Percentiles rank a stretch among this genome's conserved stretches.
These are phyloP conservation scores for Coluber constrictor DNA, from an alignment of 2,797 vertebrate genomes.

Conservation along the genomic window DNA sequence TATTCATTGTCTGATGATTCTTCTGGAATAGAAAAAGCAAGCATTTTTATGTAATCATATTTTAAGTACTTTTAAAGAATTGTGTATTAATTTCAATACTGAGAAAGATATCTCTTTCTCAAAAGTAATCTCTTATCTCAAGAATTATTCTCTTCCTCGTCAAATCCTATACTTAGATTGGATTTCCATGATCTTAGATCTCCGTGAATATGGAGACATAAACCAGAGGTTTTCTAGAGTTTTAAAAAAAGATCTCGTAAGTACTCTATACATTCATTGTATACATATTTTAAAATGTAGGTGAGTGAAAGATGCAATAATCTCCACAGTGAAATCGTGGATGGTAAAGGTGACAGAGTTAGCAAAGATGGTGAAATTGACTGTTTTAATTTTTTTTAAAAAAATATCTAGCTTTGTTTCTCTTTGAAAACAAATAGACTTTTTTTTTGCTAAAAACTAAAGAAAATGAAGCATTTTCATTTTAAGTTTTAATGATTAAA, in stretches of 20 bases:
- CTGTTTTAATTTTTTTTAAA: neutral
- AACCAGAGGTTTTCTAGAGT: neutral
- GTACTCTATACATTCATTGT: neutral
- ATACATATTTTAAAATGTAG: neutral
- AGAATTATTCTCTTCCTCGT: neutral
- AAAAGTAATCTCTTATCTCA: neutral
- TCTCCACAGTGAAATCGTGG: neutral
- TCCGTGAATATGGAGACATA: constrained; percentile 23
- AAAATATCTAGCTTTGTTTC: neutral
- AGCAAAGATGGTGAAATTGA: neutral
- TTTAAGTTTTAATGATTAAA: neutral
- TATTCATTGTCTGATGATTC: neutral
- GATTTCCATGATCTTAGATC: no score
- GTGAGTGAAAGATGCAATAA: neutral
- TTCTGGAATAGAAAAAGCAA: neutral
- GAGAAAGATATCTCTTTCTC: neutral
- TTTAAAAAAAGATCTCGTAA: neutral
- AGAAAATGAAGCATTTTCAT: neutral
- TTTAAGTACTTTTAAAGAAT: neutral
- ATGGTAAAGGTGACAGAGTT: neutral
- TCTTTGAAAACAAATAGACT: neutral
- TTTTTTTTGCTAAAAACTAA: neutral
- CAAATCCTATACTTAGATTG: constrained; percentile 1
- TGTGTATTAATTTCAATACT: neutral
- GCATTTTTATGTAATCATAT: neutral